phyloP scores from a whole-genome alignment of 2,888 invertebrate genomes.

The Meganola albula region DNA sequence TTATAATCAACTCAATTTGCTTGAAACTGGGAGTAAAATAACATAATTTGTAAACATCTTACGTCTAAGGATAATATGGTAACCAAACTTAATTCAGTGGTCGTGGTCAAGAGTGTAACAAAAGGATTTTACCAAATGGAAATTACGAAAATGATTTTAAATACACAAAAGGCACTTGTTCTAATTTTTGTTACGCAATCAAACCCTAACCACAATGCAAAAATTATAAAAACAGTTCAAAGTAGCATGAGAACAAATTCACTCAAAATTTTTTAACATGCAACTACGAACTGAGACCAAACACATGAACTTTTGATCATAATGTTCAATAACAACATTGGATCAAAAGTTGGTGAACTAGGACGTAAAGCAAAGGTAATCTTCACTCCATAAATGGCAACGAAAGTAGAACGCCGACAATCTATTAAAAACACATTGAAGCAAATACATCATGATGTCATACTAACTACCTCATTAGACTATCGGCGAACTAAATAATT shows the following conservation, averaged over 20 bases:
- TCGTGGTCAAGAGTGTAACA: conserved; percentile 65
- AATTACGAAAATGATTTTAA: neutral
- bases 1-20: no score
- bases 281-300: conserved; percentile 21
- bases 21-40: neutral
- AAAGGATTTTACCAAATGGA: conserved; percentile 2
- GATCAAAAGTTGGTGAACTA: no score
- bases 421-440: conserved; percentile 5
- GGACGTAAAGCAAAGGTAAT: conserved; percentile 11
- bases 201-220: conserved; percentile 39
- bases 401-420: conserved; percentile 28
- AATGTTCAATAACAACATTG: no score
- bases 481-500: conserved; percentile 34
- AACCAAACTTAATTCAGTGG: conserved; percentile 33
- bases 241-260: conserved; percentile 11
- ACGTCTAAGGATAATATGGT: conserved; percentile 21
- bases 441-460: conserved; percentile 19
- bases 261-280: conserved; percentile 11
- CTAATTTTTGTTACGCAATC: conserved; percentile 44
- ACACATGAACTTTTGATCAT: no score
- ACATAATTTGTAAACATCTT: neutral
- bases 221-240: conserved; percentile 14
- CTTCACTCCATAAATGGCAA: conserved; percentile 52
- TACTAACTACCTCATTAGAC: conserved; percentile 41
- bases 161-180: neutral